Base-by-base conservation (phyloP, 2,888 invertebrate genomes). In the Drosophila phalerata region DNA sequence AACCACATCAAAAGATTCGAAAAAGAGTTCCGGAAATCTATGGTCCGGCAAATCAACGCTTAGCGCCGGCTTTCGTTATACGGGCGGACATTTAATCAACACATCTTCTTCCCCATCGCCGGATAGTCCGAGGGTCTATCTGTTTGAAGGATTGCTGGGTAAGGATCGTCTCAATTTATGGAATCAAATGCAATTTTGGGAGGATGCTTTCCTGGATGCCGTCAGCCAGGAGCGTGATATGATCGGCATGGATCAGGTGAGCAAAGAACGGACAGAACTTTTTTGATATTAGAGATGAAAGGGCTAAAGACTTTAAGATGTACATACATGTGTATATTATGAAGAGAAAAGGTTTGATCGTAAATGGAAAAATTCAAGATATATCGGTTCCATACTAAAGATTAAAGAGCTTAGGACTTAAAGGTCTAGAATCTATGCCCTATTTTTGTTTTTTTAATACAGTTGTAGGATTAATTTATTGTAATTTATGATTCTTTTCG, bases 131-230 rank as follows among this genome's bases (percentile, higher is more conserved):
- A 94, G 98, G 74, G 97, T 97, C 0, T 99, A 99, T 91, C 93
- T 99, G 9, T 99, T 97, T 91, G 98, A 99, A 93, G 98, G 98
- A 89, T 93, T 96, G 57, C 92, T 95, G 77, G 95, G 95, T 89
- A 94, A 93, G 69, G 93, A 92, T 81, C 88, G 98, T 78, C 96
- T 97, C 2, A 95, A 95, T 62, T 93, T 99, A 32, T 99, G 99
- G 99, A 99, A 99, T 93, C 98, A 99, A 94, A 98, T 98, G 97
- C 98, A 98, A 91, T 99, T 99, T 93, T 99, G 99, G 99, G 99
- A 99, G 92, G 99, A 99, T 92, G 97, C 98, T 0, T 99, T 99
- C 91, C 93, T 99, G 62, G 99, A 99, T 93, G 98, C 99, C 0
- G 99, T 99, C 1, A 95, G 95, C 8, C 99, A 99, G 92, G 99